Evolutionary conservation across 2,888 invertebrate species (phyloP), one percentile per base, ranked within the genome.

Genomic region (Lasioglossum figueresi): DNA sequence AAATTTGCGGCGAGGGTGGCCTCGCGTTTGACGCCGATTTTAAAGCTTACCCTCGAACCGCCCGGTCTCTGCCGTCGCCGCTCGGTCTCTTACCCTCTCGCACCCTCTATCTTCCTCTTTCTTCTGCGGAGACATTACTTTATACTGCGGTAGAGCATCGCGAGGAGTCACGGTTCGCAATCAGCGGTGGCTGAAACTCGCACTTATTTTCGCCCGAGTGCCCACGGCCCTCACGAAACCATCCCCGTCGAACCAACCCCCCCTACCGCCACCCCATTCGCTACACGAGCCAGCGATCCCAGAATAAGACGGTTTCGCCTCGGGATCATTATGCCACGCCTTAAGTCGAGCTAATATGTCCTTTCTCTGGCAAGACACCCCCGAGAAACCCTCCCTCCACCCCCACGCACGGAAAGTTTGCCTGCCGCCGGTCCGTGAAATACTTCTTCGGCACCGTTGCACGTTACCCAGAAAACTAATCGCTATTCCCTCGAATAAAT

Each of bases 341-440:
- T 94, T 94, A 95, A 95, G 95, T 95, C 94, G 94, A 95, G 94
- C 94, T 95, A 95, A 95, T 95, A 94, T 93, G 93, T 93, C 91
- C 93, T 92, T 88, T 80, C 72, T 70, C 82, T 40, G 70, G 70
- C 40, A 37, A 70, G 70, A 40, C 70, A 70, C n/a, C 40, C 66
- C 34, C 66, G 19, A 66, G 40, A 40, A 40, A 37, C 40, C 37
- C 6, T n/a, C 40, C 37, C n/a, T 14, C 70, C 70, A 40, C n/a
- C n/a, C 40, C 14, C 68, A 6, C 37, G 8, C 68, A 68, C 68
- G 68, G 37, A 68, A 68, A 68, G 37, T 68, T 68, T 23, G 63
- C 31, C 31, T 6, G 31, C 31, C 31, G 16, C 27, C 27, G 59
- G 27, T 31, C 8, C 63, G 31, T 63, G 63, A 63, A 31, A 34